These are phyloP conservation scores for Sericinus montela DNA, from an alignment of 2,888 invertebrate genomes.

Conservation along the genomic window DNA sequence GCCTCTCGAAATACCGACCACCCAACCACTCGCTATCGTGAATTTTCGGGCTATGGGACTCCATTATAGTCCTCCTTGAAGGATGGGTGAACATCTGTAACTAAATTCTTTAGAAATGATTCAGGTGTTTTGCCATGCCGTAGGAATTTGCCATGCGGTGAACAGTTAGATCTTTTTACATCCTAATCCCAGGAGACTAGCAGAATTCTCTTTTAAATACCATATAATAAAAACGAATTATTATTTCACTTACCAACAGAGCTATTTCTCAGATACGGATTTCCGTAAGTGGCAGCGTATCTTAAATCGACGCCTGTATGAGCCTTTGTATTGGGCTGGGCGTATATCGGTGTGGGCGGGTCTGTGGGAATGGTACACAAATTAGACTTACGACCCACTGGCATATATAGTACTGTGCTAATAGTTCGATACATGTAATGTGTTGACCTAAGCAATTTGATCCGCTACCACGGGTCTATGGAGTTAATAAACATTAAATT, in stretches of 20 bases:
- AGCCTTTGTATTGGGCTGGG: constrained; percentile 52
- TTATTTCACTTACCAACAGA: constrained; percentile 59
- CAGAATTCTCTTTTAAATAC: no score
- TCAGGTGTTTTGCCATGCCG: no score
- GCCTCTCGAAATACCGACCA: no score
- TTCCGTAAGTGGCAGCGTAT: constrained; percentile 93
- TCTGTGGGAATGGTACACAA: constrained; percentile 17
- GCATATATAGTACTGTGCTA: background rate
- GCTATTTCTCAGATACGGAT: constrained; percentile 90
- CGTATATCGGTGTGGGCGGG: constrained; percentile 54
- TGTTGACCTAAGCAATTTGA: background rate
- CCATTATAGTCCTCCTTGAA: no score
- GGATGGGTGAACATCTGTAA: no score
- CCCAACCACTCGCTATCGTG: no score
- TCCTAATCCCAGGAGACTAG: no score
- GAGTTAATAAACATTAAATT: background rate
- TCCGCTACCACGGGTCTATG: background rate
- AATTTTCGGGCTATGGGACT: no score
- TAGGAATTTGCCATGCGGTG: no score
- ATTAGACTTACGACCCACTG: constrained; percentile 5
- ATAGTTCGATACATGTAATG: background rate
- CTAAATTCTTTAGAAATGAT: no score
- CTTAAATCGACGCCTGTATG: constrained; percentile 82
- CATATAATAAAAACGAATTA: no score
- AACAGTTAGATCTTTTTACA: no score